Evolutionary conservation across 1,140 invertebrate species (phyloP), one percentile per base, ranked within the genome.

Genomic region (Drosophila eugracilis): DNA sequence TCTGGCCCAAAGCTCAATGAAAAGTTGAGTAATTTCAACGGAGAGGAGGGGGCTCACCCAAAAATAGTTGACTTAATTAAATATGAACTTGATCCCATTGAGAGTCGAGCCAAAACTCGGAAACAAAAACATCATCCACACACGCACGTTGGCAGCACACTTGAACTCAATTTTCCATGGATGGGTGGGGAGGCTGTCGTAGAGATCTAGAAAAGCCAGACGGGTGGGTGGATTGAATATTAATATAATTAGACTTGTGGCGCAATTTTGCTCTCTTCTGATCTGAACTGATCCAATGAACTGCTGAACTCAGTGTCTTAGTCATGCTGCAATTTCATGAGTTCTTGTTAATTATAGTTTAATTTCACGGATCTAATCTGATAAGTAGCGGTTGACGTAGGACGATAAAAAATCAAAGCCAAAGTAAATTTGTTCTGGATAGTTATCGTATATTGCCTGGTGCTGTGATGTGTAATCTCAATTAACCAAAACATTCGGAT

Each of bases 21-120:
- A 45, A 85, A 54, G 62, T 78, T 83, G 50, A 60, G 78, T 57
- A 88, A 86, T 65, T 24, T 19, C 42, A 37, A 17, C 10, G 17
- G 7, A 10, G 55, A 7, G 26, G 26, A 26, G 28, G 28, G 22
- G 36, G 47, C 21, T 60, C 53, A 47, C 49, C 83, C 52, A 45
- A 75, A 86, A 80, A 78, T 78, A 75, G 57, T 58, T 48, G 59
- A 57, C 58, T 83, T 72, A 86, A 86, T 86, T 88, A 72, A 60
- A 70, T 88, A 32, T 88, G 83, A 83, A 83, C 83, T 86, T 86
- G 83, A 32, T 66, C 60, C 70, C 58, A 80, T 59, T 67, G 26
- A 10, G 19, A 32, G 52, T 28, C 41, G 32, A 62, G 73, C 57
- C 54, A 70, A 81, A 73, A 81, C 49, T 72, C 49, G 41, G 32